These are phyloP conservation scores for Onchidella celtica DNA, from an alignment of 2,888 invertebrate genomes.

Conservation along the genomic window DNA sequence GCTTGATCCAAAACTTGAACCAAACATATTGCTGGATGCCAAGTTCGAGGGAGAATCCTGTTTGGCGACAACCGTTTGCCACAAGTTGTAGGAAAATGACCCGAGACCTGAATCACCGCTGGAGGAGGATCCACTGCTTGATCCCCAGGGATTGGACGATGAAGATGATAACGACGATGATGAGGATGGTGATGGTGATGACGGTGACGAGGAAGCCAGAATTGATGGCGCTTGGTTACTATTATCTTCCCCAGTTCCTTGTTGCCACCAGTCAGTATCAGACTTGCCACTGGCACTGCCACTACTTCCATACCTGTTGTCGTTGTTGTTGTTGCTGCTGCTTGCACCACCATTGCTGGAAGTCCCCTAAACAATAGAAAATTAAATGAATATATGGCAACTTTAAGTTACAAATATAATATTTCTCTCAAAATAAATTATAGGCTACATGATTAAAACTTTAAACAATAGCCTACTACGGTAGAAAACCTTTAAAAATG, in stretches of 20 bases:
- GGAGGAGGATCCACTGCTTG: not conserved
- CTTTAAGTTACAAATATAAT: no score
- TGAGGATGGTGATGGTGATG: conserved; percentile 13
- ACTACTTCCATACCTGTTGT: no score
- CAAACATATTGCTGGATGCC: no score
- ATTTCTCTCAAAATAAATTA: no score
- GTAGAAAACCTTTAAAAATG: no score
- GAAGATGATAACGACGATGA: conserved; percentile 18
- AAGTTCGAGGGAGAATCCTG: not conserved
- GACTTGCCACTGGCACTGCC: no score
- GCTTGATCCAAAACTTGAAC: not conserved
- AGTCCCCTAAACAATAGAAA: no score
- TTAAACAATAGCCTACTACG: no score
- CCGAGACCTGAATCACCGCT: not conserved
- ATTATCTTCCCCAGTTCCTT: not conserved
- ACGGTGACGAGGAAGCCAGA: not conserved
- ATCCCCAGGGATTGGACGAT: conserved; percentile 13
- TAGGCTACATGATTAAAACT: no score
- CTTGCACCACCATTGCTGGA: no score
- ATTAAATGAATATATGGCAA: no score
- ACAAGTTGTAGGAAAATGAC: conserved; percentile 6
- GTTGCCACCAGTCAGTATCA: not conserved
- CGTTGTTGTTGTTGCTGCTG: no score
- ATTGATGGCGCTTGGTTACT: not conserved
- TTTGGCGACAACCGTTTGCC: not conserved